Evolutionary conservation across 2,888 invertebrate genomes (phyloP).

Genomic region (Ceramica pisi): DNA sequence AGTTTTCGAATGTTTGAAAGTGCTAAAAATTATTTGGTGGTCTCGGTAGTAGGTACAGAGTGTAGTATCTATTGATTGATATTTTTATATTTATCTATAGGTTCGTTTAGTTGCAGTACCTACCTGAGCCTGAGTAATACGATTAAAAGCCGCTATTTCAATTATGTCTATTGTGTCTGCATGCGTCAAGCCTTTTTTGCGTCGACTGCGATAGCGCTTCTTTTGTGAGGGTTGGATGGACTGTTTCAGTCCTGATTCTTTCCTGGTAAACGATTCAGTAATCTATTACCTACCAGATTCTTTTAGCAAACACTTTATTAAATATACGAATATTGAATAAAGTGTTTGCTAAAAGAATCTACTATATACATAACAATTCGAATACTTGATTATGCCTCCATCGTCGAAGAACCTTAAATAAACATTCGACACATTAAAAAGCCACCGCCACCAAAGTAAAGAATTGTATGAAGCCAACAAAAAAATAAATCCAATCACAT

Average conservation of each 20-base stretch:
- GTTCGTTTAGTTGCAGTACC: neutral
- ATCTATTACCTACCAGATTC: neutral
- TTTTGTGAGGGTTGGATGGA: neutral
- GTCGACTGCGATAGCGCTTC: neutral
- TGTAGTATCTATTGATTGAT: conserved; percentile 1
- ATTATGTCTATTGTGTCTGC: neutral
- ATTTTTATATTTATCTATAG: neutral
- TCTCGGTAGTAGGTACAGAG: conserved; percentile 7
- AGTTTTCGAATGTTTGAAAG: conserved; percentile 27
- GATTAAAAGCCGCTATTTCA: neutral
- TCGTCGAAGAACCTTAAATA: conserved; percentile 14
- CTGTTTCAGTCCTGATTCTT: neutral
- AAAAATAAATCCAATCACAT: conserved; percentile 54
- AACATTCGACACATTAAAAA: conserved; percentile 11
- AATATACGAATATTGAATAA: too few relatives aligned
- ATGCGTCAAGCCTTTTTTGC: neutral
- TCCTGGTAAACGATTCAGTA: neutral
- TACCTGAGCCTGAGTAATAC: neutral
- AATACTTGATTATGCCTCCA: neutral
- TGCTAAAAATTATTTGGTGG: conserved; percentile 25
- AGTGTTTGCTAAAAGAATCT: too few relatives aligned
- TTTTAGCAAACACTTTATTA: neutral
- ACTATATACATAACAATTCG: neutral
- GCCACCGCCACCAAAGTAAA: conserved; percentile 9
- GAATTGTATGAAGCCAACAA: conserved; percentile 37